phyloP scores from a whole-genome alignment of 2,797 vertebrate species.

The Morelia viridis region DNA sequence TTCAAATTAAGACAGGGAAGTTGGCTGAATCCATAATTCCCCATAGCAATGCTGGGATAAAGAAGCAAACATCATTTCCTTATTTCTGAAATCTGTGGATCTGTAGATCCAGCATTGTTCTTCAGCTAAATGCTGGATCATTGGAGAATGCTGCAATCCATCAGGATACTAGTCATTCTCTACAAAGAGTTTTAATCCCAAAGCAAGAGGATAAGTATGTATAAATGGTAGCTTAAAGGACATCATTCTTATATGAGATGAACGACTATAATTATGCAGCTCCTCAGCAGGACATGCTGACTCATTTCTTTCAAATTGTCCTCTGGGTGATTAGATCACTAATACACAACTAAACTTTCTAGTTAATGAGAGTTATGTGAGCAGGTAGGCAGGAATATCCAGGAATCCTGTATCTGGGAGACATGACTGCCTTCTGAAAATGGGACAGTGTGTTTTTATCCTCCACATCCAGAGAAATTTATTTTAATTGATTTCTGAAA shows the following conservation, averaged over 20 bases:
- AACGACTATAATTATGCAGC: background rate
- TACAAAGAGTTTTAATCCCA: background rate
- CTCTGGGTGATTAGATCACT: background rate
- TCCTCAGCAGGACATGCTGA: background rate
- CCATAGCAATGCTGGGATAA: background rate
- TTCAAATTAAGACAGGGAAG: background rate
- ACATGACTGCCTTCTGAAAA: background rate
- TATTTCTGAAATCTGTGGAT: background rate
- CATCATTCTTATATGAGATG: background rate
- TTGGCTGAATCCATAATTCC: background rate
- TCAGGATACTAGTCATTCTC: background rate
- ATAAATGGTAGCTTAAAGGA: background rate
- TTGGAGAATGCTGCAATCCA: background rate
- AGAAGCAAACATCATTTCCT: background rate
- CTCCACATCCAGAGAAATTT: slow-evolving; percentile 15
- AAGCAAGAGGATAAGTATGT: background rate
- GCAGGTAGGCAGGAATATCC: background rate
- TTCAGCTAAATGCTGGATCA: background rate
- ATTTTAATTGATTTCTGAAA: slow-evolving; percentile 38
- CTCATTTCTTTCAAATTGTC: background rate
- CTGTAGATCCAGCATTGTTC: background rate
- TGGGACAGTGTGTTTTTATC: slow-evolving; percentile 6
- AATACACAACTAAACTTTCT: background rate
- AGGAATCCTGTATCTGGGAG: background rate
- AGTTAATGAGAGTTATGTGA: background rate